Base-by-base conservation (phyloP, 2,113 vertebrate genomes). In the Asarcornis scutulata region DNA sequence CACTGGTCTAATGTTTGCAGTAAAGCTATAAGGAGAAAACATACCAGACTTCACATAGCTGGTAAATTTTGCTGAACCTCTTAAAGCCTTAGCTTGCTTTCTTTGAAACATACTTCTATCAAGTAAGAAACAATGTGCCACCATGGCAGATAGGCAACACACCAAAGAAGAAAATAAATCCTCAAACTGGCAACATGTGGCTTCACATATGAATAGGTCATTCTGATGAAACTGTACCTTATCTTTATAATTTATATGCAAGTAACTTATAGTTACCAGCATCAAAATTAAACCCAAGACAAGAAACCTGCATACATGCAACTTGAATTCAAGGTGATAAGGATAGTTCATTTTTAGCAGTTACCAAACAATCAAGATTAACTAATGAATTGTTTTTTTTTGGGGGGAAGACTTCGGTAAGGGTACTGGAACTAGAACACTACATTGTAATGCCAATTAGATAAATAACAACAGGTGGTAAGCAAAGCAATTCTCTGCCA, bases 371-470 rank as follows among this genome's bases (percentile, higher is more conserved):
- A 86, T 20, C 46, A 76, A 34, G 34, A 63, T 23, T 50, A 40
- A 86, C 50, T 73, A 93, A 93, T 53, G 29, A 93, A 80, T 48
- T 48, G 36, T 78, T 78, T 13, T 40, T 12, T 40, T 13, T 40
- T 38, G 20, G 46, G 46, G 18, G 20, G 46, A 90, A 72, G 26
- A 38, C 25, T 92, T 92, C 48, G 63, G 22, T 84, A 73, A 78
- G 50, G 22, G 73, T 26, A 36, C 32, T 82, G 80, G 59, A 90
- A 81, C 60, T 55, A 13, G 31, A 88, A 89, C 56, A 66, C 32
- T 58, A 21, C 40, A 89, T 74, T 94, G 67, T 72, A 36, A 90
- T 95, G 91, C 42, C 93, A 96, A 95, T 88, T 76, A 84, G 52
- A 55, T 64, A 62, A 59, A 66, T 40, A 92, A 93, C 76, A 92